Base-by-base conservation (phyloP, 2,797 vertebrate species). In the Enteromius mattozi region DNA sequence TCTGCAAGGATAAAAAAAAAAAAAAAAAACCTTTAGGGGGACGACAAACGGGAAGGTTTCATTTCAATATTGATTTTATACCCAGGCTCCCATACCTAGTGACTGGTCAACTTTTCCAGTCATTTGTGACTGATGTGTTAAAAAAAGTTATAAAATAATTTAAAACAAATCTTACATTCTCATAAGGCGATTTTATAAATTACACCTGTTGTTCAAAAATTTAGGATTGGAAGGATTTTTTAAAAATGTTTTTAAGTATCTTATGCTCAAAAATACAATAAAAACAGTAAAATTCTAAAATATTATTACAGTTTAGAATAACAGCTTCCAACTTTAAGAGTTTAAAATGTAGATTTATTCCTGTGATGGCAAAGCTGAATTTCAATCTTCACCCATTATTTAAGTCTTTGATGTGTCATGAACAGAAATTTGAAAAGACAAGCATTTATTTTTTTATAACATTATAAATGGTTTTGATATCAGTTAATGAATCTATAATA, bases 1-100 rank as follows among this genome's bases (percentile, higher is more conserved):
- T 99, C 98, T 99, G 92, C 80, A 91, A 71, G 16, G 63, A 9
- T 6, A 16, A n/a, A 5, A 47, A 14, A 70, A n/a, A n/a, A 56
- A 74, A 16, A 8, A 47, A 30, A 27, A 80, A 13, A 27, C n/a
- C n/a, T n/a, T n/a, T n/a, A 27, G 19, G 40, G 51, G 12, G 51
- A 63, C 40, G 42, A 45, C 10, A 81, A 71, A 61, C 12, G 13
- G 49, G 27, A 27, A 14, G n/a, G 6, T 42, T 71, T 40, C 51
- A 71, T 30, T 71, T 47, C 80, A 75, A 40, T 76, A 83, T 30
- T 66, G 47, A 76, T 56, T 66, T 33, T 54, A 49, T 5, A 66
- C 24, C 59, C 33, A 82, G 27, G 21, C 6, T 35, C 61, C 59
- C 27, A 66, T 30, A 47, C 61, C 19, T 35, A 33, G 61, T 49